Percentiles rank a stretch among this genome's conserved stretches.
phyloP scores from a whole-genome alignment of 2,797 vertebrate genomes.

The Coreius guichenoti region DNA sequence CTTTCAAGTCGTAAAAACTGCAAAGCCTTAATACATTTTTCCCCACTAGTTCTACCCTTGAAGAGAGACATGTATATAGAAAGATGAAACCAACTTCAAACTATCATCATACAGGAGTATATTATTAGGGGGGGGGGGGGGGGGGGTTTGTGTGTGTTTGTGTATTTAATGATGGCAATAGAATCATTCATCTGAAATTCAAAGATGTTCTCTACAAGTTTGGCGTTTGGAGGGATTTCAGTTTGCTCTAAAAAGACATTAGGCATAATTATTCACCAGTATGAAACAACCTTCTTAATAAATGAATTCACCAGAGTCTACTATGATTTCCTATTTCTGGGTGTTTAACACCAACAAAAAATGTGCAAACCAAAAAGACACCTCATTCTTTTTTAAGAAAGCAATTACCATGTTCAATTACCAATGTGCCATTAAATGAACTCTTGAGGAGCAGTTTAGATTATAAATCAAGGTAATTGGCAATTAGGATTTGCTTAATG shows the following conservation, averaged over 20 bases:
- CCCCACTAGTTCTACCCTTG: slow-evolving; percentile 64
- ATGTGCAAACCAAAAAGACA: slow-evolving; percentile 52
- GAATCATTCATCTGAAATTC: slow-evolving; percentile 13
- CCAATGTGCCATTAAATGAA: slow-evolving; percentile 80
- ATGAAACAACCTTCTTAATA: background rate
- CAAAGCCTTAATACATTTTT: slow-evolving; percentile 61
- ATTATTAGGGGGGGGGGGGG: too few relatives aligned
- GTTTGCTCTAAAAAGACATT: slow-evolving; percentile 1
- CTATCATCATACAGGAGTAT: slow-evolving; percentile 61
- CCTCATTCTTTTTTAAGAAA: slow-evolving; percentile 70
- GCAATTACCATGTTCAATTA: slow-evolving; percentile 74
- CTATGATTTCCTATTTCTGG: background rate
- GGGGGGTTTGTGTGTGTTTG: slow-evolving; percentile 55
- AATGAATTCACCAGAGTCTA: background rate
- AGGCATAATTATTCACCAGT: background rate
- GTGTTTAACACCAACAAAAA: slow-evolving; percentile 11
- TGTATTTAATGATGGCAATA: slow-evolving; percentile 36
- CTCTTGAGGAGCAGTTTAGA: slow-evolving; percentile 76
- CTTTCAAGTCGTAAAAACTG: slow-evolving; percentile 65
- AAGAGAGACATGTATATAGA: slow-evolving; percentile 66
- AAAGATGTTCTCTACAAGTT: slow-evolving; percentile 46
- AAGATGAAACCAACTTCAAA: slow-evolving; percentile 65
- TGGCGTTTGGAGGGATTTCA: background rate
- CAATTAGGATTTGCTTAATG: slow-evolving; percentile 84
- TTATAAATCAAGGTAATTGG: slow-evolving; percentile 83